Evolutionary conservation across 2,797 vertebrate genomes (phyloP), one percentile per base, ranked within the genome.

Genomic region (Alca torda): DNA sequence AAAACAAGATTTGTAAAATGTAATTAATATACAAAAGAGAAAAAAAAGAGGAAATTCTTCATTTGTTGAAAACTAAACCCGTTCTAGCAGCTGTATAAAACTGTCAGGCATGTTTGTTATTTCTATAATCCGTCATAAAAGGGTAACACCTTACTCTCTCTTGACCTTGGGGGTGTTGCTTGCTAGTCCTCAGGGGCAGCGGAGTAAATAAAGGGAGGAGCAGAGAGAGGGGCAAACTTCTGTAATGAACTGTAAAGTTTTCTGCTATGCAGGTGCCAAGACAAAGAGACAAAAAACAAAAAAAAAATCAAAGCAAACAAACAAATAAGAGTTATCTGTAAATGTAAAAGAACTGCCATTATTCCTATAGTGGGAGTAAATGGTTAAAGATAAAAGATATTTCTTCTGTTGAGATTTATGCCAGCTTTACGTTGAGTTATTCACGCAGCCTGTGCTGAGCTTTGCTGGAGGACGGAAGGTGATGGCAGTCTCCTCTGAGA

Each of bases 71-170:
- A 98, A 98, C 98, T 97, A 97, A 98, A 98, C 97, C 96, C 87
- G 97, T 98, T 98, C 97, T 98, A 98, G 97, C 98, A 98, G 99
- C 98, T 99, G 98, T 99, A 98, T 98, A 90, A 99, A 99, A 98
- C 98, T 98, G 98, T 98, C 98, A 97, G 99, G 99, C 99, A 99
- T 99, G 99, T 99, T 98, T 99, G 98, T 99, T 98, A 98, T 98
- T 98, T 98, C 98, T 98, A 98, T 98, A 98, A 98, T 98, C 98
- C 97, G 97, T 98, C 97, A 98, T 97, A 98, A 98, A 98, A 98
- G 98, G 98, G 96, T 98, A 97, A 98, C 98, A 98, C 98, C 97
- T 96, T 97, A 96, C 98, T 98, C 98, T 98, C 98, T 98, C 98
- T 98, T 98, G 98, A 99, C 98, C 98, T 98, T 98, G 98, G 98